A percentile compares a stretch with the other conserved stretches of the same genome.
Conservation (phyloP, 64 coral and sea anemone species). For the Montipora foliosa region DNA sequence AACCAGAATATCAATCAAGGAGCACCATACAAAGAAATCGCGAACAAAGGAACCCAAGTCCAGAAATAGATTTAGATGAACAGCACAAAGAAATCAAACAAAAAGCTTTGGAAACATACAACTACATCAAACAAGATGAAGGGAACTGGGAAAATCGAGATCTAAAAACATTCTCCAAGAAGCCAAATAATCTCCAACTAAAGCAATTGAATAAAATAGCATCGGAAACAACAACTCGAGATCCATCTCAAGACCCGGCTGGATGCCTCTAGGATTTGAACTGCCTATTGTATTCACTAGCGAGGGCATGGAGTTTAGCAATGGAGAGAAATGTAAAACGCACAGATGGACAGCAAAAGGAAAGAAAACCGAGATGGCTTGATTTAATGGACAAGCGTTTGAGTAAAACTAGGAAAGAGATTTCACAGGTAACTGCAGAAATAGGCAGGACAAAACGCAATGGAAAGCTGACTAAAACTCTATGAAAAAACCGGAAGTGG, state of each 20-base stretch:
- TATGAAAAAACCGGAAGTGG: not conserved
- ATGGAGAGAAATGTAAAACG: too few species aligned
- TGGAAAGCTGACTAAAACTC: not conserved
- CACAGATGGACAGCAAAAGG: not conserved
- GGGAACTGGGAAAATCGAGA: too few species aligned
- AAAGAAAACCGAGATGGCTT: not conserved
- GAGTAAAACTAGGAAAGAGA: conserved; percentile 19
- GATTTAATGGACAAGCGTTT: conserved; percentile 25
- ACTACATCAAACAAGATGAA: too few species aligned
- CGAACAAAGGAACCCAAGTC: too few species aligned
- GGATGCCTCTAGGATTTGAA: not conserved
- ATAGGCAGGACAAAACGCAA: not conserved
- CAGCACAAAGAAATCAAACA: too few species aligned
- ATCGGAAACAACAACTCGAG: too few species aligned
- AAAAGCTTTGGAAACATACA: too few species aligned
- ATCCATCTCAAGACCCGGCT: too few species aligned
- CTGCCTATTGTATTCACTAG: conserved; percentile 8
- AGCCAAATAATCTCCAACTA: not conserved
- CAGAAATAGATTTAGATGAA: too few species aligned
- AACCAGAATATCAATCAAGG: too few species aligned
- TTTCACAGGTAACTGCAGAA: conserved; percentile 3
- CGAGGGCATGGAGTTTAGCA: not conserved
- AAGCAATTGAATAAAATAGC: not conserved
- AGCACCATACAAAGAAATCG: too few species aligned
- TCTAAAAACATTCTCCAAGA: not conserved